A percentile compares a stretch with the other conserved stretches of the same genome.
Evolutionary conservation across 2,888 invertebrate species (phyloP).

Genomic region (Ectemnius lituratus): DNA sequence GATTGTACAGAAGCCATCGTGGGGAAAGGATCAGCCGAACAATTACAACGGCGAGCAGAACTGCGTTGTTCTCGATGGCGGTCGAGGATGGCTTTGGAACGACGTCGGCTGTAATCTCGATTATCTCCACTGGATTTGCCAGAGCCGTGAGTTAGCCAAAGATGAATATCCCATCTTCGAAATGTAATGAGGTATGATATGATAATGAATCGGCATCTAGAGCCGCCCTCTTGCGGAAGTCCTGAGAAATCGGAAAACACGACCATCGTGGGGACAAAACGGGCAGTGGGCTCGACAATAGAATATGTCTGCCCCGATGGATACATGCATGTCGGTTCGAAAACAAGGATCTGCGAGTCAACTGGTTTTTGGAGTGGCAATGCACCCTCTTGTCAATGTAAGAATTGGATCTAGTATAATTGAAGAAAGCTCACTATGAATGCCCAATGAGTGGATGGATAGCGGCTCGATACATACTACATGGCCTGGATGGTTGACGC

Average conservation of each 20-base stretch:
- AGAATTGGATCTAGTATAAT: slow-evolving; percentile 53
- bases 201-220: slow-evolving; percentile 76
- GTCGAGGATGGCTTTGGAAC: slow-evolving; percentile 94
- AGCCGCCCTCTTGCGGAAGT: slow-evolving; percentile 91
- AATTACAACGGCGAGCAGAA: slow-evolving; percentile 97
- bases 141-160: slow-evolving; percentile 86
- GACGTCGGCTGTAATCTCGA: slow-evolving; percentile 96
- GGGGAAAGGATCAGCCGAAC: slow-evolving; percentile 97
- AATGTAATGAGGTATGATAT: too few species aligned
- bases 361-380: slow-evolving; percentile 91
- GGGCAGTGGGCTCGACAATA: slow-evolving; percentile 85
- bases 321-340: slow-evolving; percentile 87
- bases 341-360: slow-evolving; percentile 83
- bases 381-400: slow-evolving; percentile 93
- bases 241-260: slow-evolving; percentile 92
- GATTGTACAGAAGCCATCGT: slow-evolving; percentile 87
- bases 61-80: slow-evolving; percentile 95
- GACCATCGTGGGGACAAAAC: slow-evolving; percentile 86
- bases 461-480: slow-evolving; percentile 6
- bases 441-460: too few species aligned
- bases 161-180: not conserved
- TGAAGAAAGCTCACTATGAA: too few species aligned
- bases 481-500: slow-evolving; percentile 15
- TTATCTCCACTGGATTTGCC: slow-evolving; percentile 95
- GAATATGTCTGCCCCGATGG: slow-evolving; percentile 90